These are phyloP conservation scores for Heterotilapia buettikoferi DNA, from an alignment of 2,113 vertebrate species.

Conservation along the genomic window DNA sequence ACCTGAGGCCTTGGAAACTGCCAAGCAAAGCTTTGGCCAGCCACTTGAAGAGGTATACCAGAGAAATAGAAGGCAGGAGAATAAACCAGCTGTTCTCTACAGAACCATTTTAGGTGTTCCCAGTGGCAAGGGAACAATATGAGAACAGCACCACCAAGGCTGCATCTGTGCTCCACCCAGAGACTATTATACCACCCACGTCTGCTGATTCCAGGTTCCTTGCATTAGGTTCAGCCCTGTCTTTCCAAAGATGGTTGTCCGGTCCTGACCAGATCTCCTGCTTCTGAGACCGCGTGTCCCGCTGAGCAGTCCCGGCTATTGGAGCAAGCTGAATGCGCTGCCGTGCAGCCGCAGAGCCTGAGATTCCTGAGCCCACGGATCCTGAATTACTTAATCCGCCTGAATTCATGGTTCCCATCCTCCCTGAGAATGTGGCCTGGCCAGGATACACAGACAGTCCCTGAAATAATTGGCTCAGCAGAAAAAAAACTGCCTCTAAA, in stretches of 20 bases:
- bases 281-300: neutral
- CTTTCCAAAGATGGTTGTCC: neutral
- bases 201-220: neutral
- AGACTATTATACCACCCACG: neutral
- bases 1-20: neutral
- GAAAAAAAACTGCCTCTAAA: neutral
- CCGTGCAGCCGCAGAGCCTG: neutral
- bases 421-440: neutral
- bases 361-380: neutral
- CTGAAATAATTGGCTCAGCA: neutral
- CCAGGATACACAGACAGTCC: neutral
- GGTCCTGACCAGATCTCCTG: neutral
- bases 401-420: neutral
- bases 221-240: neutral
- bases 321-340: neutral
- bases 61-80: neutral
- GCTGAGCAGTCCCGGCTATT: neutral
- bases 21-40: neutral
- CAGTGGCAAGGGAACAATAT: neutral
- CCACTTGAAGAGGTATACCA: neutral
- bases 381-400: neutral
- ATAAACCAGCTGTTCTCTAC: neutral
- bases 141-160: neutral
- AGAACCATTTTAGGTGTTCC: neutral
- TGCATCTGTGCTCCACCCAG: neutral